These are phyloP conservation scores for Elanus axillaris DNA, from an alignment of 2,113 vertebrate species.

Conservation along the genomic window DNA sequence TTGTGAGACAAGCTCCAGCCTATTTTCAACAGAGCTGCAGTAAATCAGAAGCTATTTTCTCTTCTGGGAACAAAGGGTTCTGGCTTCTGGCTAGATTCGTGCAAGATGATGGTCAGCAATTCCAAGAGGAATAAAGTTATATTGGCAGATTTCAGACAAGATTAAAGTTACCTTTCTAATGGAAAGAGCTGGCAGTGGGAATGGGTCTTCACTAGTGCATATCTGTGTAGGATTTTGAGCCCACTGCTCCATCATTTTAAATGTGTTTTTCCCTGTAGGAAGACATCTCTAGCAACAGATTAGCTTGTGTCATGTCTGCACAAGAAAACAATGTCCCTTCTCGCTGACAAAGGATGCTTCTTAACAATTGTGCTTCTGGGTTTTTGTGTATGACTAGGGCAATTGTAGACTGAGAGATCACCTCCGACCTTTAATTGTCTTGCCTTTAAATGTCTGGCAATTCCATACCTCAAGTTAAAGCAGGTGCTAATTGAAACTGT, in stretches of 20 bases:
- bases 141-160: background rate
- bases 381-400: background rate
- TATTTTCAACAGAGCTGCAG: background rate
- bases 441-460: background rate
- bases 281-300: background rate
- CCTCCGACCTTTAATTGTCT: background rate
- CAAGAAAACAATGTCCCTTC: background rate
- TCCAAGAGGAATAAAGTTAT: background rate
- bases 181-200: background rate
- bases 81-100: background rate
- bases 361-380: background rate
- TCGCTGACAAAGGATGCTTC: background rate
- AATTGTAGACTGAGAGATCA: background rate
- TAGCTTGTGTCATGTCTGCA: background rate
- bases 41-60: background rate
- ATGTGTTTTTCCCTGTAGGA: background rate
- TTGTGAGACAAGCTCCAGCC: background rate
- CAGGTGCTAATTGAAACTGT: background rate
- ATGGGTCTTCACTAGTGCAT: background rate
- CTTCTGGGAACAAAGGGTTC: background rate
- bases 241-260: background rate
- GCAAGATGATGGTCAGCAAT: background rate
- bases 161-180: background rate
- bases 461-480: background rate
- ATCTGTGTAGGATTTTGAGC: background rate